Evolutionary conservation across 2,888 invertebrate species (phyloP).

Genomic region (Liopterus haemorrhoidalis): DNA sequence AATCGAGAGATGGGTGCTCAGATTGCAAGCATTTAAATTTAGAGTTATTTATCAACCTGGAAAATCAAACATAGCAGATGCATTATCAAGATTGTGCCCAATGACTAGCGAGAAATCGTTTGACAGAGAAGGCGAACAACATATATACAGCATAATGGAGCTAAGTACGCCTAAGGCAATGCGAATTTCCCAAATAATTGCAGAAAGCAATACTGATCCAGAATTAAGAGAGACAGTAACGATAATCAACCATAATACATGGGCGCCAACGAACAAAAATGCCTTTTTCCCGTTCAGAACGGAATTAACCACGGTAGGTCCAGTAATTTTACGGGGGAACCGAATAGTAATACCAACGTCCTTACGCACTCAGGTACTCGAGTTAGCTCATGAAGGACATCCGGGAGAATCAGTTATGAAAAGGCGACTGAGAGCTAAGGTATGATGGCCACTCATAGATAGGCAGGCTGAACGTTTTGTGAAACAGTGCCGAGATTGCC

Average conservation of each 20-base stretch:
- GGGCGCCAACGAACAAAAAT: constrained; percentile 25
- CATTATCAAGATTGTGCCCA: neutral
- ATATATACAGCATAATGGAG: neutral
- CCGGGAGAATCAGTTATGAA: constrained; percentile 33
- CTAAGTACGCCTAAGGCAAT: neutral
- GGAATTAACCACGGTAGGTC: constrained; percentile 29
- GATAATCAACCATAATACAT: constrained; percentile 9
- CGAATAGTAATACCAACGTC: constrained; percentile 27
- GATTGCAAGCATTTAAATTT: constrained; percentile 30
- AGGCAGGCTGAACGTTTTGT: constrained; percentile 21
- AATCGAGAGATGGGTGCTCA: constrained; percentile 33
- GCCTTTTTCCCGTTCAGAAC: constrained; percentile 25
- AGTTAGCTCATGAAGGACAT: constrained; percentile 32
- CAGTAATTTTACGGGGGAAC: constrained; percentile 27
- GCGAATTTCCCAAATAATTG: neutral
- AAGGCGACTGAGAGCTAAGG: constrained; percentile 28
- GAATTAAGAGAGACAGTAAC: neutral
- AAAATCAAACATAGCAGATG: constrained; percentile 7
- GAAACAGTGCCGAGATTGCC: constrained; percentile 14
- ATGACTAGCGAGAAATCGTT: neutral
- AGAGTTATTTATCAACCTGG: constrained; percentile 29
- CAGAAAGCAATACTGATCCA: constrained; percentile 3
- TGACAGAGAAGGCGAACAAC: neutral
- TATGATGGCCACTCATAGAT: constrained; percentile 32
- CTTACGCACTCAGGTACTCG: constrained; percentile 20